phyloP scores from a whole-genome alignment of 2,113 vertebrate genomes.

The Gallinago undulata region DNA sequence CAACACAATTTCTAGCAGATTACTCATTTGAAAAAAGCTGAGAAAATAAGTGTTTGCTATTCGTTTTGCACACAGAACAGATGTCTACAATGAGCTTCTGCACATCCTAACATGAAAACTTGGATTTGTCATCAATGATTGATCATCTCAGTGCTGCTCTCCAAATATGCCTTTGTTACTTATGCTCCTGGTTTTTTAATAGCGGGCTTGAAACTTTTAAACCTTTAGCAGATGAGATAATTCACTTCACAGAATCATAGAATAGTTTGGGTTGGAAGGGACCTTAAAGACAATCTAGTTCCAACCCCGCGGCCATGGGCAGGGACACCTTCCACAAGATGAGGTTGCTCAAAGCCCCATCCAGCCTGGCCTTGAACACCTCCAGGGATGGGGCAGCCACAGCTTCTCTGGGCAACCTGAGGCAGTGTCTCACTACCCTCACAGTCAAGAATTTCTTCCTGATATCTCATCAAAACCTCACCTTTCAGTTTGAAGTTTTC shows the following conservation, averaged over 20 bases:
- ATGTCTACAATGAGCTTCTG: background rate
- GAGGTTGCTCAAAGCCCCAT: background rate
- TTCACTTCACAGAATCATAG: background rate
- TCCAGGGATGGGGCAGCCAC: background rate
- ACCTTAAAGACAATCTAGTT: background rate
- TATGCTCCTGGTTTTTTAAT: background rate
- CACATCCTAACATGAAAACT: slow-evolving; percentile 13
- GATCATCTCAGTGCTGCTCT: background rate
- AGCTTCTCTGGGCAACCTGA: background rate
- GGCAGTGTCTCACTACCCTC: background rate
- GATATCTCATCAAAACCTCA: background rate
- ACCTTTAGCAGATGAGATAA: background rate
- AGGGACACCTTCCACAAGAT: background rate
- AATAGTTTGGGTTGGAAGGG: background rate
- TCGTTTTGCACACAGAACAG: slow-evolving; percentile 4
- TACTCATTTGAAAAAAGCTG: background rate
- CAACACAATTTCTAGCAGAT: background rate
- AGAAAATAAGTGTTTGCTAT: background rate
- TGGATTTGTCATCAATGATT: slow-evolving; percentile 40
- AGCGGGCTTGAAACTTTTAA: background rate
- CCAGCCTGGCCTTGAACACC: background rate
- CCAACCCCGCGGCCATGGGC: background rate
- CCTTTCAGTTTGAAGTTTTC: background rate
- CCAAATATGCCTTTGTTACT: background rate
- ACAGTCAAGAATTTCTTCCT: background rate